Conservation (phyloP, 2,888 invertebrate genomes). For the Drosophila sordidula region DNA sequence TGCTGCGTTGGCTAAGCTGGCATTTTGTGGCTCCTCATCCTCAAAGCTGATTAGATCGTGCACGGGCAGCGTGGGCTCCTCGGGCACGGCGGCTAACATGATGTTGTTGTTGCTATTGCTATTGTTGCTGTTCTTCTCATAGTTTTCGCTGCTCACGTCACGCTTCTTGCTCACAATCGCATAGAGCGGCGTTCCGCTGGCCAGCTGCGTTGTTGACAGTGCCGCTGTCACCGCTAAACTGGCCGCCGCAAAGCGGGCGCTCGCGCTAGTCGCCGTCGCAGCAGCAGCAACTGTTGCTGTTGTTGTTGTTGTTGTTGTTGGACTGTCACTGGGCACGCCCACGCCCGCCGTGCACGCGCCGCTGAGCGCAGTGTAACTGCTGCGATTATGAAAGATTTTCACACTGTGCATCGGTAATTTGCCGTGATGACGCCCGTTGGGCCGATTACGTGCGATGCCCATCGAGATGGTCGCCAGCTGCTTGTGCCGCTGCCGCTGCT, state of each 20-base stretch:
- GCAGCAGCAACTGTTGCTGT: constrained; percentile 14
- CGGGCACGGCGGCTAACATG: constrained; percentile 57
- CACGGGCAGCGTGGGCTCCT: constrained; percentile 54
- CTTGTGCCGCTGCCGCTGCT: constrained; percentile 72
- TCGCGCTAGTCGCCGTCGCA: constrained; percentile 43
- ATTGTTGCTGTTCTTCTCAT: constrained; percentile 42
- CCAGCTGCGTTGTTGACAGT: constrained; percentile 63
- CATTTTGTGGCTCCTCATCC: constrained; percentile 64
- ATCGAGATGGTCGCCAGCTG: constrained; percentile 70
- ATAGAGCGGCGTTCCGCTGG: constrained; percentile 71
- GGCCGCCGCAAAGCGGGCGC: constrained; percentile 39
- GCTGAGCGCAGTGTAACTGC: constrained; percentile 56
- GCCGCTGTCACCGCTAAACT: constrained; percentile 74
- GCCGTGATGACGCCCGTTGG: constrained; percentile 70
- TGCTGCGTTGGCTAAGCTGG: constrained; percentile 33
- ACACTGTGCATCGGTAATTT: constrained; percentile 84
- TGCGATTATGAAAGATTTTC: constrained; percentile 84
- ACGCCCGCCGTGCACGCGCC: constrained; percentile 45
- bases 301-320: constrained; percentile 29
- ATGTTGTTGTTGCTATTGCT: constrained; percentile 21
- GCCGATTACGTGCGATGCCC: constrained; percentile 78
- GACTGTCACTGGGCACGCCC: constrained; percentile 28
- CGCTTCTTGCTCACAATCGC: constrained; percentile 81
- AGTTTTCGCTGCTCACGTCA: constrained; percentile 44
- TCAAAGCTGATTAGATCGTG: constrained; percentile 84